These are phyloP conservation scores for Eupithecia vulgata DNA, from an alignment of 2,888 invertebrate species.

Conservation along the genomic window DNA sequence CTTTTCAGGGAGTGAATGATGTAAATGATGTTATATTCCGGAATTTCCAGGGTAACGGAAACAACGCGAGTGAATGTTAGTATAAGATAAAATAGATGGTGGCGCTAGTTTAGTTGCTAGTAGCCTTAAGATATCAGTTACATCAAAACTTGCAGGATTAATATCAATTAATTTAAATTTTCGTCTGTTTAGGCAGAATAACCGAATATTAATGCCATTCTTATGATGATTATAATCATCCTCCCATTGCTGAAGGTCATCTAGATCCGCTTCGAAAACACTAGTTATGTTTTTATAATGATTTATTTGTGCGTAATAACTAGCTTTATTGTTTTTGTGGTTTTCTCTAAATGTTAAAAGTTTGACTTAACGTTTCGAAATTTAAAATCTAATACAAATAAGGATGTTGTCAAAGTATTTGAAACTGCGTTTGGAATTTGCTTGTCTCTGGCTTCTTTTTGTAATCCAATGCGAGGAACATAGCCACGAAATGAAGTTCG, in stretches of 20 bases:
- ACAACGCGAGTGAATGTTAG: too few species aligned
- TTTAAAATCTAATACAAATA: neutral
- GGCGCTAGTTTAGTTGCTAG: too few species aligned
- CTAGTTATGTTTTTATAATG: neutral
- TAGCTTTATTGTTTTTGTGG: neutral
- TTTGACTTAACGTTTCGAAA: neutral
- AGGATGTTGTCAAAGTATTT: neutral
- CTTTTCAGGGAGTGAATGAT: too few species aligned
- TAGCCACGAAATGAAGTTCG: neutral
- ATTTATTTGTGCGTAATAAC: neutral
- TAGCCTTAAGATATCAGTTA: too few species aligned
- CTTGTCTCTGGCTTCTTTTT: neutral
- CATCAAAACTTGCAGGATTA: too few species aligned
- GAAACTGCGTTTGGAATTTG: neutral
- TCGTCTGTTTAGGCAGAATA: neutral
- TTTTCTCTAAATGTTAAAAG: neutral
- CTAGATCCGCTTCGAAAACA: slow-evolving; percentile 6
- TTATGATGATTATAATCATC: neutral
- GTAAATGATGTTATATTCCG: too few species aligned
- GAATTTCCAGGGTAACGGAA: too few species aligned
- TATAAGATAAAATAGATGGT: too few species aligned
- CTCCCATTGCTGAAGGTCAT: neutral
- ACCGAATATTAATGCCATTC: neutral
- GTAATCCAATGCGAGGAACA: neutral
- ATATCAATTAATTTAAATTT: too few species aligned